These are phyloP conservation scores for Parnassius mnemosyne DNA, from an alignment of 2,888 invertebrate species.

Conservation along the genomic window DNA sequence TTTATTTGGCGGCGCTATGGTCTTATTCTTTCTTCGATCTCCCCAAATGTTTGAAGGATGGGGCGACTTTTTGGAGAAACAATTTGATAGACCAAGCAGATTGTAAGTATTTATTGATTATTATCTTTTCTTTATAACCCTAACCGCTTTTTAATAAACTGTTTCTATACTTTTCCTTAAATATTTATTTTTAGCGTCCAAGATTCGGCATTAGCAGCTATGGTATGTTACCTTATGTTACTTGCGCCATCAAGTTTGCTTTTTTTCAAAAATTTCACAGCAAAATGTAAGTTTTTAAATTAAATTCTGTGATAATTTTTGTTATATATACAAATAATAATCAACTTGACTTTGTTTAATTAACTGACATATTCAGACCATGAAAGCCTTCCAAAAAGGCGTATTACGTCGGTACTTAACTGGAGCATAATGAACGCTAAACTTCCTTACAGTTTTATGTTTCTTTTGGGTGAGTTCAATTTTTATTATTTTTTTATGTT, in stretches of 20 bases:
- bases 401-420: constrained; percentile 44
- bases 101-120: constrained; percentile 43
- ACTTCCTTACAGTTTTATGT: constrained; percentile 61
- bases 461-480: constrained; percentile 51
- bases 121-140: background rate
- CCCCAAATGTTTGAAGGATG: constrained; percentile 65
- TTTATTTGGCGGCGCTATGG: constrained; percentile 56
- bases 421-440: constrained; percentile 44
- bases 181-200: constrained; percentile 43
- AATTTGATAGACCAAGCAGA: constrained; percentile 32
- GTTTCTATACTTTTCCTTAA: background rate
- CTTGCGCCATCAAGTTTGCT: constrained; percentile 44
- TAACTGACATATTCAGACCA: constrained; percentile 40
- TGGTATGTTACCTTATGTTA: constrained; percentile 50
- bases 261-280: constrained; percentile 48
- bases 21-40: constrained; percentile 61
- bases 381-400: constrained; percentile 51
- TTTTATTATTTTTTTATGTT: too few species aligned
- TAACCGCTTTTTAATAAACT: too few species aligned
- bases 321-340: too few species aligned
- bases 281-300: constrained; percentile 43
- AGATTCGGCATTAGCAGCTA: constrained; percentile 55
- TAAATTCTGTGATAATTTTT: too few species aligned
- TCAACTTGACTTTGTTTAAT: background rate
- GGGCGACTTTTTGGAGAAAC: constrained; percentile 45